Base-by-base conservation (phyloP, 2,797 vertebrate species). In the Sternarchorhynchus goeldii region DNA sequence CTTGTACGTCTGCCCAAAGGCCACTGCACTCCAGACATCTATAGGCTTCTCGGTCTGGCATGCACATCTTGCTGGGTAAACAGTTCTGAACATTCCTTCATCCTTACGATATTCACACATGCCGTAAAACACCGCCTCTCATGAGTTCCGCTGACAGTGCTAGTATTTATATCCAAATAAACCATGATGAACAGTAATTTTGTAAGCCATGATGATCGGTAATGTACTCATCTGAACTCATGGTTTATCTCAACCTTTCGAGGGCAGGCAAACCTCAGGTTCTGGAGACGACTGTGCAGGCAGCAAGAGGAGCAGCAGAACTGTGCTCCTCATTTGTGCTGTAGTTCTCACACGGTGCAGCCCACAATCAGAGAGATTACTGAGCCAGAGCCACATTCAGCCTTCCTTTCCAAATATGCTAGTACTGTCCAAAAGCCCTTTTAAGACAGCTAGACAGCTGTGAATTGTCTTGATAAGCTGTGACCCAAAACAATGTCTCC, bases 361-460 rank as follows among this genome's bases (percentile, higher is more conserved):
- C 76, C 75, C 71, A 85, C 79, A 83, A 77, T 82, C 87, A 88
- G 88, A 82, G 68, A 50, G 1, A 83, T 89, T 91, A 91, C 86
- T 90, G 89, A 86, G 86, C 84, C 88, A 88, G 87, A 81, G 85
- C 20, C 16, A 21, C 77, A 81, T 71, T 85, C n/a, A 63, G 6
- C 55, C 31, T 68, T 79, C 55, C 21, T 31, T 65, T 32, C 39
- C 39, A 71, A 53, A 18, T 31, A 50, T 57, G 25, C 20, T 17
- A 17, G 36, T 63, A 76, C 76, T 75, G 29, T 77, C 31, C 65
- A 70, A 64, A 58, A 45, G 29, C 25, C 25, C 25, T 25, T 25
- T 2, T 25, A 57, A 25, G 39, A 56, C 50, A 41, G 75, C 29
- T 18, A 34, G 5, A 18, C 20, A n/a, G 18, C 5, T 60, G 32